Evolutionary conservation across 2,797 vertebrate genomes (phyloP).

Genomic region (Enoplosus armatus): DNA sequence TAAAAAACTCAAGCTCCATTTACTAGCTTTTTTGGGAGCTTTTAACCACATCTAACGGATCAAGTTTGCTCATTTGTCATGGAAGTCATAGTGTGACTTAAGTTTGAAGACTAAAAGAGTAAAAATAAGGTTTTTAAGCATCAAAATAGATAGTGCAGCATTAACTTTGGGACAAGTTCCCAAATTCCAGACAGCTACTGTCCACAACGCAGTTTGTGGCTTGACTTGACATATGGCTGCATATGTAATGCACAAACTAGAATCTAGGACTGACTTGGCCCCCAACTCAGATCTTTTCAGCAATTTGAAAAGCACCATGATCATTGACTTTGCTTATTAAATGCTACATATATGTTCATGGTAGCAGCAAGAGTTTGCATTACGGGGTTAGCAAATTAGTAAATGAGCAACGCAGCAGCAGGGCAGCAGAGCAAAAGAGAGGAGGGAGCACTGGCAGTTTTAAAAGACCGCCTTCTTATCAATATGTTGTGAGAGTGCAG

Average conservation of each 20-base stretch:
- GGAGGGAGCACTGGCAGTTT: not conserved
- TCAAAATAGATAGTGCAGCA: not conserved
- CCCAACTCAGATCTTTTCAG: not conserved
- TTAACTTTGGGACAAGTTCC: not conserved
- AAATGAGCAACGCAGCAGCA: constrained; percentile 16
- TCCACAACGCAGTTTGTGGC: not conserved
- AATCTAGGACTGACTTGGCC: not conserved
- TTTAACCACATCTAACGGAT: not conserved
- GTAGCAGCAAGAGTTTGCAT: not conserved
- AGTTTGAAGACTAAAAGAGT: not conserved
- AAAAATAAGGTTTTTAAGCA: no score
- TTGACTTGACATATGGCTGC: not conserved
- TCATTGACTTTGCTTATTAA: not conserved
- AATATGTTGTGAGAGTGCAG: not conserved
- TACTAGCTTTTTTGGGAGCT: not conserved
- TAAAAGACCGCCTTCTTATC: not conserved
- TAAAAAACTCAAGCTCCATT: not conserved
- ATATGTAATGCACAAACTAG: not conserved
- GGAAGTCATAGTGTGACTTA: not conserved
- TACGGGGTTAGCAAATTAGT: not conserved
- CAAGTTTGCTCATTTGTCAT: not conserved
- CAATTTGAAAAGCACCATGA: not conserved
- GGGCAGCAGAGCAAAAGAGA: constrained; percentile 1
- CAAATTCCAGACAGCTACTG: not conserved
- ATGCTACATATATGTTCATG: not conserved